These are phyloP conservation scores for Fopius arisanus DNA, from an alignment of 1,140 invertebrate genomes.

Conservation along the genomic window DNA sequence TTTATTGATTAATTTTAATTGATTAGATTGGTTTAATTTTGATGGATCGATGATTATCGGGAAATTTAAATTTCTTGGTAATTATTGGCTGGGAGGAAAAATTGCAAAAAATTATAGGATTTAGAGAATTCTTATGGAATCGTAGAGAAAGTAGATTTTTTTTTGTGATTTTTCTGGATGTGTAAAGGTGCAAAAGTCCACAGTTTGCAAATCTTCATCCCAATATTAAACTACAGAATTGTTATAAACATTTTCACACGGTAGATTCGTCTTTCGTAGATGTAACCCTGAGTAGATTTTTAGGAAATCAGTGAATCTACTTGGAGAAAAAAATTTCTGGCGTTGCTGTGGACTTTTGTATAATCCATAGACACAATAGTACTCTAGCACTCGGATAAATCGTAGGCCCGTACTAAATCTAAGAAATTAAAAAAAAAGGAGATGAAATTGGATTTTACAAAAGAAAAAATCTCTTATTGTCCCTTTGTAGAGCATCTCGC, in stretches of 20 bases:
- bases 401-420: neutral
- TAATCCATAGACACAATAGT: neutral
- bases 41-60: constrained; percentile 9
- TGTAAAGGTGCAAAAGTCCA: too few relatives aligned
- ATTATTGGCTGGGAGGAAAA: neutral
- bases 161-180: too few relatives aligned
- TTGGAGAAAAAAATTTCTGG: too few relatives aligned
- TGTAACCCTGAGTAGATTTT: too few relatives aligned
- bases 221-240: too few relatives aligned
- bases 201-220: too few relatives aligned
- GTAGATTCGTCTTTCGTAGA: too few relatives aligned
- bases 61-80: neutral
- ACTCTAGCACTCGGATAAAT: neutral
- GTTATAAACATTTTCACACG: too few relatives aligned
- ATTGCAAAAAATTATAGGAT: neutral
- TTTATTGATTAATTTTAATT: constrained; percentile 22
- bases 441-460: constrained; percentile 17
- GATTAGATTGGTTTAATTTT: constrained; percentile 5
- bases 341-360: too few relatives aligned
- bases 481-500: constrained; percentile 45
- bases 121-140: neutral
- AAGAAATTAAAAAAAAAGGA: neutral
- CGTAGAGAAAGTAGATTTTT: too few relatives aligned
- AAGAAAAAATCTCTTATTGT: constrained; percentile 43
- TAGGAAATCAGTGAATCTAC: too few relatives aligned